These are phyloP conservation scores for Leptoclinus maculatus DNA, from an alignment of 2,797 vertebrate species.

Conservation along the genomic window DNA sequence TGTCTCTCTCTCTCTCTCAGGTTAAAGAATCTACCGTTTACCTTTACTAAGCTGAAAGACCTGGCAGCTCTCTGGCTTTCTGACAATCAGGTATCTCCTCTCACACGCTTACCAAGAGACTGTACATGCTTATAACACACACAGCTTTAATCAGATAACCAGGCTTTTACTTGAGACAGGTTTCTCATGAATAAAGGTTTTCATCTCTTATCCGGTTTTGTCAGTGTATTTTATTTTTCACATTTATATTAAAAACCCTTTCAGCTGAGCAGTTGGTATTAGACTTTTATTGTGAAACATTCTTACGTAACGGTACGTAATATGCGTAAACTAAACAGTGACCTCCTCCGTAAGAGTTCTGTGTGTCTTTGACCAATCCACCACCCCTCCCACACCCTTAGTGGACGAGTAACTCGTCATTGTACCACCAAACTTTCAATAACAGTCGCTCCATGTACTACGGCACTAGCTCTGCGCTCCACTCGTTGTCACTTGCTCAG, in stretches of 20 bases:
- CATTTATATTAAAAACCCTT: not conserved
- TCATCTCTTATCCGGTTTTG: not conserved
- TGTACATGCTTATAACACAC: slow-evolving; percentile 11
- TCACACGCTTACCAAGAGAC: not conserved
- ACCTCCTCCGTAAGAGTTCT: too few relatives aligned
- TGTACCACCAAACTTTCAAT: too few relatives aligned
- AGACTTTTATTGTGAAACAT: slow-evolving; percentile 19
- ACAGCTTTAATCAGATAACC: not conserved
- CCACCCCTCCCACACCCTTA: too few relatives aligned
- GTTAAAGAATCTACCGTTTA: slow-evolving; percentile 98
- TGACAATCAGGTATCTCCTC: slow-evolving; percentile 95
- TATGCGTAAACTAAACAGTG: not conserved
- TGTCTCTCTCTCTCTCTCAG: slow-evolving; percentile 77
- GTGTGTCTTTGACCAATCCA: too few relatives aligned
- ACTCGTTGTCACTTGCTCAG: too few relatives aligned
- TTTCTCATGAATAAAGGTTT: not conserved
- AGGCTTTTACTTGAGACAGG: not conserved
- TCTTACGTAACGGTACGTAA: too few relatives aligned
- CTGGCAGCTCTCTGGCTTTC: slow-evolving; percentile 99
- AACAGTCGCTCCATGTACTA: too few relatives aligned
- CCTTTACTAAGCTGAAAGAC: slow-evolving; percentile 98
- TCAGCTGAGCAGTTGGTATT: not conserved
- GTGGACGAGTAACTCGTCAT: too few relatives aligned
- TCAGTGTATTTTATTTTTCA: too few relatives aligned
- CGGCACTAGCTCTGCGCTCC: too few relatives aligned